phyloP scores from a whole-genome alignment of 30 jellyfish, hydroid and myxozoan genomes.

The Hydractinia echinata region DNA sequence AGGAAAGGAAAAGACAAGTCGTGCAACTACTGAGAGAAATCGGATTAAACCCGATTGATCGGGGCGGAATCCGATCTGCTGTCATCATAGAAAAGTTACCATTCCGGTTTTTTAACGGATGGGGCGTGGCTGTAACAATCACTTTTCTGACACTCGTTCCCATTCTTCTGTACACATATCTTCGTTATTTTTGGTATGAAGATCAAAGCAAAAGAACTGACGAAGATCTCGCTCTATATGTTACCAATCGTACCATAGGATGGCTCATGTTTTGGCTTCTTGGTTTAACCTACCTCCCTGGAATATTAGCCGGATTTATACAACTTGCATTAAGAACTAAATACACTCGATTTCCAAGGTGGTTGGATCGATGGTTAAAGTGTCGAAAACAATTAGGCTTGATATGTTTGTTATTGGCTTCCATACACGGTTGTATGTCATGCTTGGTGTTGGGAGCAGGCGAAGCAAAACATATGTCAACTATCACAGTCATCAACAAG shows the following conservation, averaged over 20 bases:
- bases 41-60: constrained; percentile 72
- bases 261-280: constrained; percentile 69
- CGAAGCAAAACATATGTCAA: constrained; percentile 44
- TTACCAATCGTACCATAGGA: constrained; percentile 38
- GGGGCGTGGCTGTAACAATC: constrained; percentile 51
- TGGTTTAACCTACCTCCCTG: constrained; percentile 61
- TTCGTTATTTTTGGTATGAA: constrained; percentile 40
- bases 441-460: constrained; percentile 67
- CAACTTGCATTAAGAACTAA: constrained; percentile 71
- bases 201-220: constrained; percentile 17
- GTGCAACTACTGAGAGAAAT: constrained; percentile 54
- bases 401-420: constrained; percentile 56
- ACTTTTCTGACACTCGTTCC: constrained; percentile 32
- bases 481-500: constrained; percentile 1
- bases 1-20: constrained; percentile 26
- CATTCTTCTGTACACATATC: constrained; percentile 21
- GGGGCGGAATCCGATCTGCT: constrained; percentile 78
- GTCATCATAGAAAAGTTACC: constrained; percentile 55
- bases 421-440: constrained; percentile 66
- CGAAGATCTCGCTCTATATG: constrained; percentile 38
- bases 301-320: constrained; percentile 64
- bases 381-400: constrained; percentile 81
- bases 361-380: constrained; percentile 88
- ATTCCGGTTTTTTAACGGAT: constrained; percentile 54
- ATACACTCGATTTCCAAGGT: constrained; percentile 56